Conservation (phyloP, 2,797 vertebrate species). For the Setipinna tenuifilis region DNA sequence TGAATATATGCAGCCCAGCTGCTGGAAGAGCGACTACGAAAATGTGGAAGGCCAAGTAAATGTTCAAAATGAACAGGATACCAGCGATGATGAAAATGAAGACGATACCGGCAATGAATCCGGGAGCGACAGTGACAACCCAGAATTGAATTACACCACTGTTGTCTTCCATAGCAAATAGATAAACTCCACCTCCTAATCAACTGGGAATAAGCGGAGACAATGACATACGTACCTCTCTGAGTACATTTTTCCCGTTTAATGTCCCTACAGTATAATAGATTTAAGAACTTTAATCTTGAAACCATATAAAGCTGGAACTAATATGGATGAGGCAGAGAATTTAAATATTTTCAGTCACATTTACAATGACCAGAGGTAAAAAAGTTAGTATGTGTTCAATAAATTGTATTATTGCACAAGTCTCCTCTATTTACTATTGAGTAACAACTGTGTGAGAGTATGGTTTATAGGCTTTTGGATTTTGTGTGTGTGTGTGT, state of each 20-base stretch:
- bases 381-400: too few relatives aligned
- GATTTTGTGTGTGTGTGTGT: too few relatives aligned
- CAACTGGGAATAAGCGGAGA: background rate
- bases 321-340: too few relatives aligned
- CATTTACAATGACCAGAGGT: too few relatives aligned
- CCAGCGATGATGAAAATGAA: constrained; percentile 1
- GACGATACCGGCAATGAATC: constrained; percentile 26
- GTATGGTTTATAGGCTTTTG: too few relatives aligned
- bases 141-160: constrained; percentile 42
- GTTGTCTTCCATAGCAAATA: constrained; percentile 44
- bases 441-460: too few relatives aligned
- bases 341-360: too few relatives aligned
- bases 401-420: too few relatives aligned
- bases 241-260: background rate
- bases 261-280: too few relatives aligned
- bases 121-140: constrained; percentile 26
- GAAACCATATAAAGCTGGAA: too few relatives aligned
- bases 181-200: background rate
- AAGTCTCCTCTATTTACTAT: too few relatives aligned
- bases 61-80: background rate
- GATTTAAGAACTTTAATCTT: too few relatives aligned
- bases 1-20: background rate
- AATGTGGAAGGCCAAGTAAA: constrained; percentile 30
- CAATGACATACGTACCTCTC: background rate
- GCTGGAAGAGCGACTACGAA: constrained; percentile 36